Percentiles rank a stretch among this genome's conserved stretches.
Conservation (phyloP, 2,113 vertebrate species). For the Perca schrenkii region DNA sequence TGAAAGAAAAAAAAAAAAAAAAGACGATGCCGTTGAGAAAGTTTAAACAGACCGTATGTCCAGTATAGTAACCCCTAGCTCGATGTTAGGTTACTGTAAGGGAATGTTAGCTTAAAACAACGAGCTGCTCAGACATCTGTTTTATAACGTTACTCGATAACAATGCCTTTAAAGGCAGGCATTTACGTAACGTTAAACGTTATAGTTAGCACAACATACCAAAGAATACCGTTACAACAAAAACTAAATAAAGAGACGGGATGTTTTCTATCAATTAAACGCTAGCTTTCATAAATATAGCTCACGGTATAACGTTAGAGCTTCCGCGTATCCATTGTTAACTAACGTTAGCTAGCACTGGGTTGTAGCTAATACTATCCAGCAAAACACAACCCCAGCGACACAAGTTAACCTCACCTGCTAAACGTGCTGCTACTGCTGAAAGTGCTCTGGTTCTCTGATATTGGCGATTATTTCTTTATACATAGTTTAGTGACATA, state of each 20-base stretch:
- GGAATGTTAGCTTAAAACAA: background rate
- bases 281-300: background rate
- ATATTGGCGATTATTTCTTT: background rate
- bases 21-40: background rate
- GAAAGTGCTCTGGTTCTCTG: too few species aligned
- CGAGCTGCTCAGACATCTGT: background rate
- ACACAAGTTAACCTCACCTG: background rate
- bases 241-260: too few species aligned
- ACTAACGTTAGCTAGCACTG: constrained; percentile 3
- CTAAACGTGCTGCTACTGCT: background rate
- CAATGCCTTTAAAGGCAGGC: background rate
- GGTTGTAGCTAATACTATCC: constrained; percentile 20
- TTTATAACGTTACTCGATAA: too few species aligned
- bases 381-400: constrained; percentile 2
- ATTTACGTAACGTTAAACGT: too few species aligned
- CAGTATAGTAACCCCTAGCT: background rate
- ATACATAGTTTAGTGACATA: background rate
- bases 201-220: background rate
- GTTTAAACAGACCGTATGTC: background rate
- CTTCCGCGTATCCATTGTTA: background rate
- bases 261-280: too few species aligned
- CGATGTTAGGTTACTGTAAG: too few species aligned
- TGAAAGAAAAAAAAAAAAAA: background rate
- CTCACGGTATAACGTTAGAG: background rate
- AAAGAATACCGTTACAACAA: background rate